These are phyloP conservation scores for Brachionichthys hirsutus DNA, from an alignment of 2,113 vertebrate genomes.

Conservation along the genomic window DNA sequence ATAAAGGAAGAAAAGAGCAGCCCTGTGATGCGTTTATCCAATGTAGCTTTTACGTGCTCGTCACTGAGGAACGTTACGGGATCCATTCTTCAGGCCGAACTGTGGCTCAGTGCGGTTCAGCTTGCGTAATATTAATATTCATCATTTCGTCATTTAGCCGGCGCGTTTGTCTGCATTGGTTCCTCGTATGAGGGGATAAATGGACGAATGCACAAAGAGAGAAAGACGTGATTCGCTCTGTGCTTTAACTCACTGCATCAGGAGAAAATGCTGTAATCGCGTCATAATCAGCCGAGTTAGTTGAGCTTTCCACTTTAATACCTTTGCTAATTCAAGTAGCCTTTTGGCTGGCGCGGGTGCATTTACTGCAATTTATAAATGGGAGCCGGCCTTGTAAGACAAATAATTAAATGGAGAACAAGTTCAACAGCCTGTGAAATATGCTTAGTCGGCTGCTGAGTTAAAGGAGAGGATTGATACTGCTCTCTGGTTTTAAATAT, in stretches of 20 bases:
- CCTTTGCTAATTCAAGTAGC: too few species aligned
- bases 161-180: background rate
- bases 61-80: background rate
- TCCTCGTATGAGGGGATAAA: background rate
- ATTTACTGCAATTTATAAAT: too few species aligned
- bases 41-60: constrained; percentile 15
- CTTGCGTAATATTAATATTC: background rate
- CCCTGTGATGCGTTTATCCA: constrained; percentile 2
- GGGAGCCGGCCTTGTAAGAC: too few species aligned
- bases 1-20: constrained; percentile 8
- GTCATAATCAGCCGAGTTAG: too few species aligned
- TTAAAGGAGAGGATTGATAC: background rate
- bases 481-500: background rate
- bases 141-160: background rate
- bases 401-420: too few species aligned
- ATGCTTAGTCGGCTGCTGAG: background rate
- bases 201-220: too few species aligned
- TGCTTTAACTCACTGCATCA: background rate
- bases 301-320: background rate
- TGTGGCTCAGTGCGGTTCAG: background rate
- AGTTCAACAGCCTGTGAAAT: too few species aligned
- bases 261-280: too few species aligned
- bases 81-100: background rate
- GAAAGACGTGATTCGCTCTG: background rate
- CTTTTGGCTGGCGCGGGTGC: too few species aligned